Evolutionary conservation across 2,888 invertebrate species (phyloP), one percentile per base, ranked within the genome.

Genomic region (Ceramica pisi): DNA sequence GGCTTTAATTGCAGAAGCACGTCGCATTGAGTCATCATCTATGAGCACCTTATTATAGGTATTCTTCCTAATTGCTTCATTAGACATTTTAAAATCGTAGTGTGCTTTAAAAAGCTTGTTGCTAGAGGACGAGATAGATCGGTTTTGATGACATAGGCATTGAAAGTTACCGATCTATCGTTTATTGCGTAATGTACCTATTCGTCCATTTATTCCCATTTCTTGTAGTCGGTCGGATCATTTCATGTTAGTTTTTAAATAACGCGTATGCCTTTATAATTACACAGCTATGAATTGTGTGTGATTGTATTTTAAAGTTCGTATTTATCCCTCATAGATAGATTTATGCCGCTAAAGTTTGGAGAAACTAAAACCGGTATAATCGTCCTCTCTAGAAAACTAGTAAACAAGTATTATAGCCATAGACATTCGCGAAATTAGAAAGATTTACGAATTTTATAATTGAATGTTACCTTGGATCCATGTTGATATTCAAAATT

Each of bases 381-480:
- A 14, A 48, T 56, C 35, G 70, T 76, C 57, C 41, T 62, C 55
- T 77, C 56, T 78, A 75, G 55, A 80, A 65, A 62, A 46, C 16
- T 2, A 56, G 14, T 51, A 51, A 63, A 53, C n/a, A 60, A 12
- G 31, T 44, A 60, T 6, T 26, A 38, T 57, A 50, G 14, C 7
- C 12, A 51, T 23, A 60, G 26, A 51, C 2, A 31, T 31, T 38
- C 12, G 46, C 16, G n/a, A 71, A 67, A 63, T 74, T 50, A 4
- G 41, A 48, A 55, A 69, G 69, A 72, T 74, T 77, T 62, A 38
- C 59, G 67, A 77, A 51, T 67, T 71, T 74, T 74, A 71, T 71
- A 71, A 68, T 57, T 64, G 67, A 57, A 71, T 51, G 60, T 89
- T 94, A 95, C 95, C 95, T 94, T 87, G 86, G 75, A 88, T 88